phyloP scores from a whole-genome alignment of 2,113 vertebrate species.

The Myodes glareolus region DNA sequence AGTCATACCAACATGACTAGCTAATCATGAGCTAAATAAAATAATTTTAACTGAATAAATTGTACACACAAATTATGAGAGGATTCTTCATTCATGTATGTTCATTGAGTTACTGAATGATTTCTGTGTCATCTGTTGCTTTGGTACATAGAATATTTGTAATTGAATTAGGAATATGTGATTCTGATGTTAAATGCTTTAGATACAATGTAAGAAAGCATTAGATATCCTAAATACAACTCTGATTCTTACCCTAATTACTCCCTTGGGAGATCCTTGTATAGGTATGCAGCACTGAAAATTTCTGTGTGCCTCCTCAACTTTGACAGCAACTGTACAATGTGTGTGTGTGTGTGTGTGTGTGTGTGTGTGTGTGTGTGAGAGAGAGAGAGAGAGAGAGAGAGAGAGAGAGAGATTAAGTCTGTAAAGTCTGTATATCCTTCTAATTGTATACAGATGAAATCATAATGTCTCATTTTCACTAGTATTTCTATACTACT shows the following conservation, averaged over 20 bases:
- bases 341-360: background rate
- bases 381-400: background rate
- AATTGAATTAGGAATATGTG: background rate
- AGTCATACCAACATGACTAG: background rate
- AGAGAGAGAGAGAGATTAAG: background rate
- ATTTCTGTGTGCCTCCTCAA: background rate
- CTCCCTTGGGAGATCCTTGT: background rate
- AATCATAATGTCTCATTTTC: background rate
- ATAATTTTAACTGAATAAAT: background rate
- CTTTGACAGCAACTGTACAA: too few relatives aligned
- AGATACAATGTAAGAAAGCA: background rate
- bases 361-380: background rate
- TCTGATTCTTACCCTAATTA: background rate
- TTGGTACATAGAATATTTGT: background rate
- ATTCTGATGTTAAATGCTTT: background rate
- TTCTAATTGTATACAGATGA: background rate
- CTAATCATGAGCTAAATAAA: background rate
- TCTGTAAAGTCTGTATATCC: background rate
- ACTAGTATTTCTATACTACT: background rate
- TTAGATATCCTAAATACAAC: background rate
- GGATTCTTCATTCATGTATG: background rate
- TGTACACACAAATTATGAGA: background rate
- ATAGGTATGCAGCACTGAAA: background rate
- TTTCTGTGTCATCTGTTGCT: background rate
- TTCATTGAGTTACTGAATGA: background rate